These are phyloP conservation scores for Idaea dimidiata DNA, from an alignment of 2,888 invertebrate species.

Conservation along the genomic window DNA sequence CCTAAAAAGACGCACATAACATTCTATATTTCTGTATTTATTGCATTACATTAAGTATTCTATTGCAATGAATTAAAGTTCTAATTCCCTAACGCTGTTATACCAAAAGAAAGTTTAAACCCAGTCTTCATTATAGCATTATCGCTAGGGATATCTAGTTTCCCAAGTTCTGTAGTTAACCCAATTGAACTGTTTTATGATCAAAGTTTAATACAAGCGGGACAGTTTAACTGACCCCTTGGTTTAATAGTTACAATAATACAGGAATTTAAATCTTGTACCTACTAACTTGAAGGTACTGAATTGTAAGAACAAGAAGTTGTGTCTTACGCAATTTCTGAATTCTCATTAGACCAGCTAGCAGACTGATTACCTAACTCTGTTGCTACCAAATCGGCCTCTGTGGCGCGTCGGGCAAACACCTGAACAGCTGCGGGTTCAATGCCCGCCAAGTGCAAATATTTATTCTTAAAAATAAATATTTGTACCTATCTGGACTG, in stretches of 20 bases:
- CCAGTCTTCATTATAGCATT: not conserved
- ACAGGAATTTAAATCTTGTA: not conserved
- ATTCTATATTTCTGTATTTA: no score
- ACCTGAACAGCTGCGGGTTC: no score
- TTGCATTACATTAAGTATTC: no score
- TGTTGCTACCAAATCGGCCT: no score
- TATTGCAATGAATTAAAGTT: not conserved
- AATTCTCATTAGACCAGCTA: no score
- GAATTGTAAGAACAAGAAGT: not conserved
- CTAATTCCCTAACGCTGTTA: not conserved
- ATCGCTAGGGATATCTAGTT: not conserved
- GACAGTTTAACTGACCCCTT: not conserved
- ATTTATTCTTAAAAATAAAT: no score
- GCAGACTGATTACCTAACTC: no score
- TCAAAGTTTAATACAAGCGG: constrained; percentile 1
- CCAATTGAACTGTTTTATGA: not conserved
- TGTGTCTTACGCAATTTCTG: no score
- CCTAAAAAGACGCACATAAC: no score
- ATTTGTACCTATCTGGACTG: no score
- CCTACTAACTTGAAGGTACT: not conserved
- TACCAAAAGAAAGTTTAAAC: not conserved
- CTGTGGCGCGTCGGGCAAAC: no score
- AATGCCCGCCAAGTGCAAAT: no score
- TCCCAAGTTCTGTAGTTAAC: not conserved
- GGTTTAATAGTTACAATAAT: not conserved